Evolutionary conservation across 2,113 vertebrate species (phyloP).

Genomic region (Rhodinocichla rosea): DNA sequence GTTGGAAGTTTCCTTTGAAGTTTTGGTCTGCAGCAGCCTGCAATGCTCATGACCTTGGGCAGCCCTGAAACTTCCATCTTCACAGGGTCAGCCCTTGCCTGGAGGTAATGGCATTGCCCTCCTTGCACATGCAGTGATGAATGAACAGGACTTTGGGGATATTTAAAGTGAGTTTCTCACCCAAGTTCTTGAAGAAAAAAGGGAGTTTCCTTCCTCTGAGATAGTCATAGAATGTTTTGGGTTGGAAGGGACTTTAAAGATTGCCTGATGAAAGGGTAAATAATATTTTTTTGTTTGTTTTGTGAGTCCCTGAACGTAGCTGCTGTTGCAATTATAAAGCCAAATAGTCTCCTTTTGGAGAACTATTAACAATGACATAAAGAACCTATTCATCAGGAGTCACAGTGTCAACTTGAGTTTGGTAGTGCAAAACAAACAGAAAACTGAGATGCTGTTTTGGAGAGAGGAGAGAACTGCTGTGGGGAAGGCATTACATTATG

Average conservation of each 20-base stretch:
- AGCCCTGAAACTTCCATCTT: neutral
- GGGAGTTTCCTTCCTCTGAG: neutral
- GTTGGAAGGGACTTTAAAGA: neutral
- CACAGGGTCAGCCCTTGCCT: neutral
- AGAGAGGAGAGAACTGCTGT: constrained; percentile 35
- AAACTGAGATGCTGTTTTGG: constrained; percentile 5
- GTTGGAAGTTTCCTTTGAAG: neutral
- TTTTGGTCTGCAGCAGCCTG: neutral
- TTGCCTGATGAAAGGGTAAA: neutral
- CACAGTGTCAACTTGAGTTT: constrained; percentile 11
- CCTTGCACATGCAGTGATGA: neutral
- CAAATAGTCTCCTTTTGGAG: neutral
- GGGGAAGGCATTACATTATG: constrained; percentile 47
- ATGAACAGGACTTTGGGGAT: neutral
- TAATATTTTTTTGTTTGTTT: neutral
- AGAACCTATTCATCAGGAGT: constrained; percentile 42
- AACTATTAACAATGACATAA: constrained; percentile 17
- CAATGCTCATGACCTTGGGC: neutral
- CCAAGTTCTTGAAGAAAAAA: neutral
- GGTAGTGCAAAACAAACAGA: constrained; percentile 50
- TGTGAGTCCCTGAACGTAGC: neutral
- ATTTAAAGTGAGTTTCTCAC: neutral
- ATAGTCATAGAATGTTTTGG: neutral
- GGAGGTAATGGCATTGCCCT: neutral
- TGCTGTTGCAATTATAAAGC: constrained; percentile 39